phyloP scores from a whole-genome alignment of 2,113 vertebrate species.

The Phycodurus eques region DNA sequence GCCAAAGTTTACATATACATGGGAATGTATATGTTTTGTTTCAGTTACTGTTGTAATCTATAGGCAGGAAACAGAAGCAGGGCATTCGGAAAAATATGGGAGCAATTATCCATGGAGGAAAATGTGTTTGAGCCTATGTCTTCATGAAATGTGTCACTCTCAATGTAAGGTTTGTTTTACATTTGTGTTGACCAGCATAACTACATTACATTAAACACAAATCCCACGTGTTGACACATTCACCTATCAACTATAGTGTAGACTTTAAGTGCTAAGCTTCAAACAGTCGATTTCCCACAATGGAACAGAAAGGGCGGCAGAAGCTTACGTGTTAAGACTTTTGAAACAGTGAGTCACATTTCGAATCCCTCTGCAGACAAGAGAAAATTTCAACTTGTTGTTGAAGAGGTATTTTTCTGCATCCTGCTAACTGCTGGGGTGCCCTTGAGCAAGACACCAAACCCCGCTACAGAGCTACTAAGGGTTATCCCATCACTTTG shows the following conservation, averaged over 20 bases:
- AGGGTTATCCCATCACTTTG: neutral
- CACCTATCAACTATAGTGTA: no score
- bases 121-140: conserved; percentile 15
- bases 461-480: neutral
- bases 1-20: neutral
- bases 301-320: no score
- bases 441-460: neutral
- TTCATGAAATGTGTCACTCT: conserved; percentile 43
- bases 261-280: neutral
- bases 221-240: neutral
- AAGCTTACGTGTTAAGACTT: no score
- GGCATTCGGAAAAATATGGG: conserved; percentile 21
- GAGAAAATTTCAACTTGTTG: no score
- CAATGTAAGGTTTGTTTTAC: conserved; percentile 42
- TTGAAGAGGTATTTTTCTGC: no score
- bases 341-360: neutral
- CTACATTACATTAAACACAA: conserved; percentile 26
- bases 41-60: conserved; percentile 31
- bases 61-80: conserved; percentile 29
- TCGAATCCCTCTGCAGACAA: no score
- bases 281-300: no score
- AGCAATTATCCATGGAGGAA: conserved; percentile 55
- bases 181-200: conserved; percentile 22
- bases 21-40: conserved; percentile 18
- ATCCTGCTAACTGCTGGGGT: no score